Base-by-base conservation (phyloP, 2,113 vertebrate species). In the Oreocharis arfaki region DNA sequence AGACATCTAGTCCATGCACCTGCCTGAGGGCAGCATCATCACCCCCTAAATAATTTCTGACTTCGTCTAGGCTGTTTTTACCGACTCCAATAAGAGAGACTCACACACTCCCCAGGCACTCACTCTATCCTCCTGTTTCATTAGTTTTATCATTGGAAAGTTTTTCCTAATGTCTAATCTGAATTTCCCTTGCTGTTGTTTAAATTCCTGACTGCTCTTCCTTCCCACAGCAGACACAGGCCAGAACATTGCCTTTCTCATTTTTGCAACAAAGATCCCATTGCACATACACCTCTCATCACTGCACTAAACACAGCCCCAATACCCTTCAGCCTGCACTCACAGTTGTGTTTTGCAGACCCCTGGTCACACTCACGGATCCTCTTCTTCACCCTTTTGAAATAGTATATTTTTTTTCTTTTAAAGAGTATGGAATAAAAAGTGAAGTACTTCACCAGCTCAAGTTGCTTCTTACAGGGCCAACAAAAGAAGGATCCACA, bases 21-120 rank as follows among this genome's bases (percentile, higher is more conserved):
- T 92, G 96, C 96, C 94, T 7, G 7, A 95, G 95, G 95, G 94
- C 86, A 95, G 89, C 93, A 95, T 81, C 96, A 97, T 89, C 96
- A 93, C 86, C 95, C 90, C 95, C 94, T 97, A 97, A 92, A 97
- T 97, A 96, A 97, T 95, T 95, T 95, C 95, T 92, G 94, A 97
- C 96, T 97, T 96, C 84, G 93, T 96, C 94, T 93, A 90, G 96
- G 95, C 96, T 97, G 96, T 84, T 97, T 97, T 97, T 97, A 97
- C 95, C 89, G 84, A 97, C 96, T 97, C 93, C 94, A 97, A 96
- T 97, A 96, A 97, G 89, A 97, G 64, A 96, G 95, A 97, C 95
- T 96, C 91, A 77, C 53, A 19, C 4, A 10, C 64, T 96, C 96
- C 94, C 73, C 93, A 94, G 96, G 95, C 96, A 81, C 80, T 97